A percentile compares a stretch with the other conserved stretches of the same genome.
phyloP scores from a whole-genome alignment of 2,113 vertebrate genomes.

The Trogon surrucura region DNA sequence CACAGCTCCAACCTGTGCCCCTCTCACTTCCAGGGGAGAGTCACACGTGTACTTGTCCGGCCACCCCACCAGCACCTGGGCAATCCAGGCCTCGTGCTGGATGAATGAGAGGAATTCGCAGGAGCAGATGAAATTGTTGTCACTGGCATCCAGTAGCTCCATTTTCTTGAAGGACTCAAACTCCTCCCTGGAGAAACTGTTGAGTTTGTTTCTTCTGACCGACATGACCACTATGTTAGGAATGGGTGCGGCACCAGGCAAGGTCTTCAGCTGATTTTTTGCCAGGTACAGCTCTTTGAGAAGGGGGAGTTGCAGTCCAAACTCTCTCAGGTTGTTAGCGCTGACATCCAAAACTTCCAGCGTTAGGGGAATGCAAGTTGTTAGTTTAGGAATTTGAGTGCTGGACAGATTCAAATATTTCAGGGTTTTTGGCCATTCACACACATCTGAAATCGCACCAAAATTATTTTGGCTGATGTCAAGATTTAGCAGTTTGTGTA shows the following conservation, averaged over 20 bases:
- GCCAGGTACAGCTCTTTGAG: conserved; percentile 85
- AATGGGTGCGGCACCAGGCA: conserved; percentile 73
- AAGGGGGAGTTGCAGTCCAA: conserved; percentile 69
- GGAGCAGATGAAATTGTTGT: conserved; percentile 87
- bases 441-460: conserved; percentile 75
- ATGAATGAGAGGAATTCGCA: conserved; percentile 85
- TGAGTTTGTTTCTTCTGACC: conserved; percentile 81
- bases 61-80: conserved; percentile 66
- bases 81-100: neutral
- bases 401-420: conserved; percentile 84
- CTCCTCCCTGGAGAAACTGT: conserved; percentile 70
- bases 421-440: conserved; percentile 76
- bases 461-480: conserved; percentile 84
- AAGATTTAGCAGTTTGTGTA: conserved; percentile 73
- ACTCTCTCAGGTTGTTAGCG: conserved; percentile 78
- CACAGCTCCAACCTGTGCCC: conserved; percentile 49
- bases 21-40: conserved; percentile 79
- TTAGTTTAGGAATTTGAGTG: conserved; percentile 73
- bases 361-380: conserved; percentile 73
- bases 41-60: conserved; percentile 81
- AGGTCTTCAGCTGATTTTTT: conserved; percentile 81
- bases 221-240: conserved; percentile 76
- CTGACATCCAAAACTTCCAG: conserved; percentile 88
- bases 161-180: conserved; percentile 74
- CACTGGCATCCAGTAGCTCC: conserved; percentile 75